Evolutionary conservation across 2,888 invertebrate genomes (phyloP).

Genomic region (Dolichomitus sp.): DNA sequence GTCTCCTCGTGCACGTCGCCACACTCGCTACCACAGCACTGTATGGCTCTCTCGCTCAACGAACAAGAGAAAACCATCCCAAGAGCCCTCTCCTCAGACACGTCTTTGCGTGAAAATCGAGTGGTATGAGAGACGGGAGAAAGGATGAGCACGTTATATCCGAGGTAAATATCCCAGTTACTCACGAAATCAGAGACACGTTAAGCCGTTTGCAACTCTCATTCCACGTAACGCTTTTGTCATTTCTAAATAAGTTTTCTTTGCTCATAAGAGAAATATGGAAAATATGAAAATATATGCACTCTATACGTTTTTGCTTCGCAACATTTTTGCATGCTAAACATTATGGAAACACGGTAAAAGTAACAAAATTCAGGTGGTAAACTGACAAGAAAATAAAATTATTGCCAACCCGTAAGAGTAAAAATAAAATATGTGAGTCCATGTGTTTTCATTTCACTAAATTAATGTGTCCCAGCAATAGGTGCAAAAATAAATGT

Average conservation of each 20-base stretch:
- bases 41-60: slow-evolving; percentile 18
- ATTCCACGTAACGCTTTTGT: not conserved
- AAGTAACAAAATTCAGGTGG: too few relatives aligned
- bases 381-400: not conserved
- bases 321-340: too few relatives aligned
- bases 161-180: slow-evolving; percentile 33
- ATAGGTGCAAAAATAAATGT: too few relatives aligned
- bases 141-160: slow-evolving; percentile 35
- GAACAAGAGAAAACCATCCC: slow-evolving; percentile 47
- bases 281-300: too few relatives aligned
- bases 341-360: too few relatives aligned
- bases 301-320: not conserved
- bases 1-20: slow-evolving; percentile 46
- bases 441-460: not conserved
- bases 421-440: too few relatives aligned
- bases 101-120: slow-evolving; percentile 59
- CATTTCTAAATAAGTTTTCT: not conserved
- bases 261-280: not conserved
- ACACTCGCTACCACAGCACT: slow-evolving; percentile 25
- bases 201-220: slow-evolving; percentile 13
- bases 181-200: slow-evolving; percentile 1
- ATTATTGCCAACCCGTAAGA: not conserved
- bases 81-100: slow-evolving; percentile 48
- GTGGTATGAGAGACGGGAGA: slow-evolving; percentile 37
- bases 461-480: too few relatives aligned